Conservation (phyloP, 2,797 vertebrate genomes). For the Macrochelys suwanniensis region DNA sequence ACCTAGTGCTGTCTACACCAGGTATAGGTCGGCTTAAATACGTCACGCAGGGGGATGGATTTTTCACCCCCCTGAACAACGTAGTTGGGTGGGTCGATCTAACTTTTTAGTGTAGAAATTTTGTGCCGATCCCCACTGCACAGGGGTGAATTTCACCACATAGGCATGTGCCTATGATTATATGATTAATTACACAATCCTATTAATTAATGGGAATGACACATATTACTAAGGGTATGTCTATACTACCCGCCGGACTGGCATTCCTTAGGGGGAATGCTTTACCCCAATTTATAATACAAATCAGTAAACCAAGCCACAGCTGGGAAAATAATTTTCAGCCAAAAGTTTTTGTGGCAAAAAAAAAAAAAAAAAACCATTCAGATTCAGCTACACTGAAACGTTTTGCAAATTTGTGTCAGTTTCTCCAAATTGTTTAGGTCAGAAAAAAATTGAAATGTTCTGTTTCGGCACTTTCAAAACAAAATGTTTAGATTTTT, state of each 20-base stretch:
- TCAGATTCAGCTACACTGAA: neutral
- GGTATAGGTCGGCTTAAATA: neutral
- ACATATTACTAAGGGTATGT: neutral
- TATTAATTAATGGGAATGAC: neutral
- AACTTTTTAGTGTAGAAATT: neutral
- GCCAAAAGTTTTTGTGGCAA: neutral
- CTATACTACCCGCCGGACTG: too few species aligned
- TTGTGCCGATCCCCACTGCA: neutral
- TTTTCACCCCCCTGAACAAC: neutral
- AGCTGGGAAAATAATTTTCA: neutral
- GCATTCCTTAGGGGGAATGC: neutral
- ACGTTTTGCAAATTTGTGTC: neutral
- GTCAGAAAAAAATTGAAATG: neutral
- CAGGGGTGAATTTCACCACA: neutral
- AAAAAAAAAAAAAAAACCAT: too few species aligned
- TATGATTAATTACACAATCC: neutral
- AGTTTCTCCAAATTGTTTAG: neutral
- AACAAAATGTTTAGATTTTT: neutral
- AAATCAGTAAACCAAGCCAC: neutral
- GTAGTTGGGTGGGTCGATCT: neutral
- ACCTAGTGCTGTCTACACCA: neutral
- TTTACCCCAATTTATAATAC: neutral
- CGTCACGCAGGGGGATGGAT: neutral
- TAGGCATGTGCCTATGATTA: neutral
- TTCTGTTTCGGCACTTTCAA: neutral